Percentiles rank a stretch among this genome's conserved stretches.
These are phyloP conservation scores for Ammodytes dubius DNA, from an alignment of 2,113 vertebrate species.

Conservation along the genomic window DNA sequence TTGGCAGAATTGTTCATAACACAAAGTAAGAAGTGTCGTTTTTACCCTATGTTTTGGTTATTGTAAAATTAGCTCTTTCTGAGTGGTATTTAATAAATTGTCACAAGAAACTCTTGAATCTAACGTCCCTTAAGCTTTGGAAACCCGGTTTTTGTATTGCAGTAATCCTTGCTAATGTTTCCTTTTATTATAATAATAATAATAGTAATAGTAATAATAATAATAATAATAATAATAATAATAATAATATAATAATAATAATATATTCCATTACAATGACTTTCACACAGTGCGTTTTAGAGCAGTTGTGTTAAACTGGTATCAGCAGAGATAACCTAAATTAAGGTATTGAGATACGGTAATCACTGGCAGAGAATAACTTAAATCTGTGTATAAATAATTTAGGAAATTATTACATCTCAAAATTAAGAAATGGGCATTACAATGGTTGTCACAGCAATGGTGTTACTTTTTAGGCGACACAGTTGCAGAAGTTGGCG, in stretches of 20 bases:
- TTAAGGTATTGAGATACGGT: background rate
- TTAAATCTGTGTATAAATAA: background rate
- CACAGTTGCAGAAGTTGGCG: background rate
- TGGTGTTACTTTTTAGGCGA: slow-evolving; percentile 9
- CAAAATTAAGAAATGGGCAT: slow-evolving; percentile 1
- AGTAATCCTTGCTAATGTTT: background rate
- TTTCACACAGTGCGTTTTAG: background rate
- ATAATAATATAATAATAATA: background rate
- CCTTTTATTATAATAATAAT: background rate
- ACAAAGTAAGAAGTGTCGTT: no score
- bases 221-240: background rate
- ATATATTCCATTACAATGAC: background rate
- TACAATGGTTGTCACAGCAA: background rate
- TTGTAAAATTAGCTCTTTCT: no score
- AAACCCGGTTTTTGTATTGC: background rate
- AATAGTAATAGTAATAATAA: background rate
- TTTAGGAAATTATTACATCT: background rate
- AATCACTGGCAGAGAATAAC: background rate
- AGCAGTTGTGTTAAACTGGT: background rate
- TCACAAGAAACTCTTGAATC: no score
- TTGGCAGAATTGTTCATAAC: no score
- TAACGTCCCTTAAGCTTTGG: no score
- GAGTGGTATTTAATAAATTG: no score
- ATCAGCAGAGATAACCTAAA: background rate
- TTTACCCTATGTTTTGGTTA: no score